Percentiles rank a stretch among this genome's conserved stretches.
These are phyloP conservation scores for Eupleurogrammus muticus DNA, from an alignment of 2,797 vertebrate genomes.

Conservation along the genomic window DNA sequence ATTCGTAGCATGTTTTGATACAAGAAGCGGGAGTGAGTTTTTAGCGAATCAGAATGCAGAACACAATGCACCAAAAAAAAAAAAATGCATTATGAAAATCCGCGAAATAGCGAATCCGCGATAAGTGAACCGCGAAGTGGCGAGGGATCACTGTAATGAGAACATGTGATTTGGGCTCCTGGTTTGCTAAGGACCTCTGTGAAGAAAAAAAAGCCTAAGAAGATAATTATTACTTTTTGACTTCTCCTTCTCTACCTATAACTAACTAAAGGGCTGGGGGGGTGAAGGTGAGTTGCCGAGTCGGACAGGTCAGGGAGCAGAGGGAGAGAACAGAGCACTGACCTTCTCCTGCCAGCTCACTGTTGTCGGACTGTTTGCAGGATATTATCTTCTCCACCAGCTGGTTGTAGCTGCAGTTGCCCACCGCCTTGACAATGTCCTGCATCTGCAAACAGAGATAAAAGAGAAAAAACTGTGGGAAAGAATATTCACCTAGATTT, in stretches of 20 bases:
- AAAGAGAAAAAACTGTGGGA: conserved; percentile 54
- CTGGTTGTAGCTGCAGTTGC: conserved; percentile 99
- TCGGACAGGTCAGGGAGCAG: conserved; percentile 18
- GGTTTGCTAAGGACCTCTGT: too few relatives aligned
- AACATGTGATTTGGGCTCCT: too few relatives aligned
- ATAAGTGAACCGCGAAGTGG: too few relatives aligned
- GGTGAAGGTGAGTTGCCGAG: not conserved
- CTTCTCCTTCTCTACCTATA: not conserved
- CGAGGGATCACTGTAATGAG: too few relatives aligned
- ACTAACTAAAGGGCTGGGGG: not conserved
- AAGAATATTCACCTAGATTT: conserved; percentile 45
- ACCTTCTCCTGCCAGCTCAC: conserved; percentile 97
- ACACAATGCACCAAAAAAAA: too few relatives aligned
- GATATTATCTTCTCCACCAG: conserved; percentile 99
- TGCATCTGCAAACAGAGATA: conserved; percentile 86
- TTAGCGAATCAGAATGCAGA: too few relatives aligned
- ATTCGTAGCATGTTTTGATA: too few relatives aligned
- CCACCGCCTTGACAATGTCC: conserved; percentile 96
- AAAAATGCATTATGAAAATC: too few relatives aligned
- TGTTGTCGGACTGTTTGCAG: conserved; percentile 97
- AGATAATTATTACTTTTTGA: too few relatives aligned
- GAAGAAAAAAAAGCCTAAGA: too few relatives aligned
- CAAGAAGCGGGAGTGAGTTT: too few relatives aligned
- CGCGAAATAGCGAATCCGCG: too few relatives aligned
- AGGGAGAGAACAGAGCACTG: conserved; percentile 57